phyloP scores from a whole-genome alignment of 2,113 vertebrate genomes.

The Tautogolabrus adspersus region DNA sequence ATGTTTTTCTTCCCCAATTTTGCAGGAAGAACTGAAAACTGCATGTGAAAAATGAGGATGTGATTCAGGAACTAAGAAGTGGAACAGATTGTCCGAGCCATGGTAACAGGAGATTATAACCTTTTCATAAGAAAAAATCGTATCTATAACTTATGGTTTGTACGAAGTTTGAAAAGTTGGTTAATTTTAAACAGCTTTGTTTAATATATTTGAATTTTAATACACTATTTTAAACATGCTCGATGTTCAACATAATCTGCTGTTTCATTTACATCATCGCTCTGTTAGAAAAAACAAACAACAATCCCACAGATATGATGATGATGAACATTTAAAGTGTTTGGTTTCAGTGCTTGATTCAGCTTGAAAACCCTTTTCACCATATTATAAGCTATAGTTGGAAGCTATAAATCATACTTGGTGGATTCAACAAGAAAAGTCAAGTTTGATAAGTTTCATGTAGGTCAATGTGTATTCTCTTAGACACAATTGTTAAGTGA shows the following conservation, averaged over 20 bases:
- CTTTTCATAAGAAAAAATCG: not conserved
- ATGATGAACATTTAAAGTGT: not conserved
- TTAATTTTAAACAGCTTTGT: no score
- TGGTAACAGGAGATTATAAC: not conserved
- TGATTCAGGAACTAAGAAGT: slow-evolving; percentile 64
- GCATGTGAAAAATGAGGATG: slow-evolving; percentile 53
- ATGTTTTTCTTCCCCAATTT: slow-evolving; percentile 34
- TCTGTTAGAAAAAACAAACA: no score
- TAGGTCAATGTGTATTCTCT: not conserved
- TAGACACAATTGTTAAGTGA: not conserved
- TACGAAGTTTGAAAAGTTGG: not conserved
- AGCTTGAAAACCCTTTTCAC: not conserved
- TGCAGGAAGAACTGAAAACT: slow-evolving; percentile 44
- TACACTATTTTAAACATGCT: no score
- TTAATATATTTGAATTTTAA: not conserved
- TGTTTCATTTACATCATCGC: no score
- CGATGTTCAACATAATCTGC: no score
- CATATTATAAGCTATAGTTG: not conserved
- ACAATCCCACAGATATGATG: no score
- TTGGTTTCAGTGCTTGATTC: not conserved
- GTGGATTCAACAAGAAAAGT: not conserved
- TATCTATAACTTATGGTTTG: not conserved
- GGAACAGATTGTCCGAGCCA: slow-evolving; percentile 33
- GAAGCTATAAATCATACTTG: not conserved
- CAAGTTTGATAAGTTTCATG: not conserved